Evolutionary conservation across 2,888 invertebrate genomes (phyloP).

Genomic region (Tinea trinotella): DNA sequence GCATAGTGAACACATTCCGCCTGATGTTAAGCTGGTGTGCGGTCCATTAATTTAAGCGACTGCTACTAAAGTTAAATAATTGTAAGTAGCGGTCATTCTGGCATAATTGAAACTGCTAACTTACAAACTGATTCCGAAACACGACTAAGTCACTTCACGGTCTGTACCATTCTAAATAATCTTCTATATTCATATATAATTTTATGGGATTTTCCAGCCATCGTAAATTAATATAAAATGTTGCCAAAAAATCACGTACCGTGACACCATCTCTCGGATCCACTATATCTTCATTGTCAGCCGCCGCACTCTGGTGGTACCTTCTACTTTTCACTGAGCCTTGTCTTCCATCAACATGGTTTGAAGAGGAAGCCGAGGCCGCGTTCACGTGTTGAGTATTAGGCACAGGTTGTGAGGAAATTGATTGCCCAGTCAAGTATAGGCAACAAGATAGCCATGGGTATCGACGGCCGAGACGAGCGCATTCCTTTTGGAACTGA

Average conservation of each 20-base stretch:
- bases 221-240: too few species aligned
- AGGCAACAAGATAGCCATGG: conserved; percentile 62
- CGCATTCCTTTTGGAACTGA: conserved; percentile 64
- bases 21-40: too few species aligned
- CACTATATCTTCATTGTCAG: conserved; percentile 47
- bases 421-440: conserved; percentile 40
- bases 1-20: too few species aligned
- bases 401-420: conserved; percentile 30
- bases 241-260: conserved; percentile 39
- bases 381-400: conserved; percentile 23
- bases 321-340: conserved; percentile 52
- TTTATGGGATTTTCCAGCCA: too few species aligned
- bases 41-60: too few species aligned
- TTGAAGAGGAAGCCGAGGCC: conserved; percentile 40
- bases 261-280: conserved; percentile 55
- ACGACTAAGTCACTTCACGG: too few species aligned
- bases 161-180: too few species aligned
- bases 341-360: conserved; percentile 51
- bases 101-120: too few species aligned
- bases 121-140: too few species aligned
- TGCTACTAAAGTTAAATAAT: too few species aligned
- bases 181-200: too few species aligned
- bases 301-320: conserved; percentile 47
- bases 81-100: too few species aligned
- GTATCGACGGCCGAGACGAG: conserved; percentile 51